Conservation (phyloP, 2,113 vertebrate genomes). For the Phrynosoma blainvillii region DNA sequence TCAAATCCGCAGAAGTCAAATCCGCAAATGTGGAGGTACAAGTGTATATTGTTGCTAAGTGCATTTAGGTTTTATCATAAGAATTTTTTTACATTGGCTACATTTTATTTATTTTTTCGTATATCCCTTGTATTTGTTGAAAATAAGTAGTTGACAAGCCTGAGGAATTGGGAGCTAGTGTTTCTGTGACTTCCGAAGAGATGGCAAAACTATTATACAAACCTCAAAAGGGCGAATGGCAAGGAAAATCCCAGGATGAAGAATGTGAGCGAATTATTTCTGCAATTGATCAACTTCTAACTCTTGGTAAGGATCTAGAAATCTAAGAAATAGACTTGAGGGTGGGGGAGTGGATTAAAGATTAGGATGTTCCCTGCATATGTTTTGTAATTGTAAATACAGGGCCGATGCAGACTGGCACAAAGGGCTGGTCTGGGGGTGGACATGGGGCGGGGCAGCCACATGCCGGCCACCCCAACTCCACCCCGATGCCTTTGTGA, state of each 20-base stretch:
- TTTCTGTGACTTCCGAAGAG: conserved; percentile 90
- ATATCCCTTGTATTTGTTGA: conserved; percentile 1
- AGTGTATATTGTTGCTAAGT: not conserved
- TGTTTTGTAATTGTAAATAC: not conserved
- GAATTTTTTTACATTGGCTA: not conserved
- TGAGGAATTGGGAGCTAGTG: conserved; percentile 85
- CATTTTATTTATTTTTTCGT: not conserved
- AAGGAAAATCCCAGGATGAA: conserved; percentile 82
- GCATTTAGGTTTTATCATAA: not conserved
- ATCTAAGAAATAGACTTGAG: not conserved
- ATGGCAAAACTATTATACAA: conserved; percentile 91
- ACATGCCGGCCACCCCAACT: too few relatives aligned
- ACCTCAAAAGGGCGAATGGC: conserved; percentile 91
- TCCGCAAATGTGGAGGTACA: too few relatives aligned
- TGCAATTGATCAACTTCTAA: conserved; percentile 90
- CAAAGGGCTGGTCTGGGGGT: too few relatives aligned
- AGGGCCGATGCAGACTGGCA: not conserved
- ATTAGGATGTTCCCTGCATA: fast-evolving
- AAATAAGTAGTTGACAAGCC: conserved; percentile 81
- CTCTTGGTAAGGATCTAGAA: conserved; percentile 79
- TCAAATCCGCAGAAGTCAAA: too few relatives aligned
- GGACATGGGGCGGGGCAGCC: too few relatives aligned
- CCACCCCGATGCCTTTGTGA: too few relatives aligned
- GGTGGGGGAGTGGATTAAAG: conserved; percentile 4
- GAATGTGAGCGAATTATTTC: conserved; percentile 89